Base-by-base conservation (phyloP, 2,888 invertebrate genomes). In the Noctua janthina region DNA sequence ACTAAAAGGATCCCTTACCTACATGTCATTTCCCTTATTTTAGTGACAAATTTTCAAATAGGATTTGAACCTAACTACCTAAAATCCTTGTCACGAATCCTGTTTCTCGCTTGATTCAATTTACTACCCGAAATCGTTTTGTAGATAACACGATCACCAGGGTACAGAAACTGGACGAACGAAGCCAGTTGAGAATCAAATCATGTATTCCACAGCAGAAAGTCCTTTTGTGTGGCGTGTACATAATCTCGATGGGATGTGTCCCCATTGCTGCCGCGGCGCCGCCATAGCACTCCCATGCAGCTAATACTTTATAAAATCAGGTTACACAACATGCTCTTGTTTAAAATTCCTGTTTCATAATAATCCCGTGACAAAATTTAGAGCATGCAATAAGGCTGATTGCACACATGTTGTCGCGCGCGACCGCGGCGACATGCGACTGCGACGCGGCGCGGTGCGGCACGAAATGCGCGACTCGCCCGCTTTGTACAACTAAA, bases 401-500 rank as follows among this genome's bases (percentile, higher is more conserved):
- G 85, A 90, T 88, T 88, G 86, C 89, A 87, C 67, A 88, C 86
- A 85, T 85, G 83, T 84, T 72, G 83, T 39, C 70, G 66, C 72
- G 73, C 77, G 79, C 64, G 49, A n/a, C 49, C 82, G 74, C 74
- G 79, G 70, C 71, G 76, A 78, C 73, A 66, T 68, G 46, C 68
- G 46, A 68, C n/a, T 46, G 51, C 68, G 59, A 17, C 59, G 64
- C 46, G 66, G 15, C 73, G 72, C 56, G 62, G 71, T 66, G 35
- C 62, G 76, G 29, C 49, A 59, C 54, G 66, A 75, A 80, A 79
- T 82, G 39, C 88, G 81, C 87, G 88, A 89, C 73, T 78, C 73
- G 74, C 72, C 20, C 84, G 88, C 77, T 83, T 82, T 81, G 89
- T 81, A 81, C 87, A 73, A 87, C 91, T 92, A 92, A 92, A 93